Evolutionary conservation across 2,888 invertebrate genomes (phyloP).

Genomic region (Myopa tessellatipennis): DNA sequence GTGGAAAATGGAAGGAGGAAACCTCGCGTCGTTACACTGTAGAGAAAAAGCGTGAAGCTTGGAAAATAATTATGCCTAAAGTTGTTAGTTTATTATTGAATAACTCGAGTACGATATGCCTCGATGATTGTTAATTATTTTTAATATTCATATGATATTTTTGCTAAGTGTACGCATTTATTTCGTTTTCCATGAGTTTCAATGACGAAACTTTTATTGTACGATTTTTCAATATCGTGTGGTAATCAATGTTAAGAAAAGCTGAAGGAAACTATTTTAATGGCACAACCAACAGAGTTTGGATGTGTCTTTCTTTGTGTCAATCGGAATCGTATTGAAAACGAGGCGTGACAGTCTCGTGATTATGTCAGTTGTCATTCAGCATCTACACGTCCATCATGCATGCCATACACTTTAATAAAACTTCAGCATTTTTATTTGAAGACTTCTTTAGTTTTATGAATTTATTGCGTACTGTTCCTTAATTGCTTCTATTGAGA

Average conservation of each 20-base stretch:
- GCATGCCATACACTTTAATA: no score
- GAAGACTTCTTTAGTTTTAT: not conserved
- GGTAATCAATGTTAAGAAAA: constrained; percentile 8
- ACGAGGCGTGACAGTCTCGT: no score
- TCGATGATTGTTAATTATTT: not conserved
- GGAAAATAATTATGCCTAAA: not conserved
- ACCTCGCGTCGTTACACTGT: not conserved
- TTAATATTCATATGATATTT: not conserved
- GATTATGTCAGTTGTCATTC: no score
- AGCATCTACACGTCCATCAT: no score
- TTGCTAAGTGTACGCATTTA: constrained; percentile 5
- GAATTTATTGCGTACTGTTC: not conserved
- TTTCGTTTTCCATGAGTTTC: not conserved
- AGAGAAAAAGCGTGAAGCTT: not conserved
- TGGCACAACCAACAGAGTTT: not conserved
- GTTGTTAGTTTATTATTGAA: not conserved
- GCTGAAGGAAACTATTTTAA: not conserved
- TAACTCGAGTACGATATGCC: not conserved
- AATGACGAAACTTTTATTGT: constrained; percentile 7
- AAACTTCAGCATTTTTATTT: not conserved
- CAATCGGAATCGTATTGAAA: no score
- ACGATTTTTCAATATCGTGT: constrained; percentile 7
- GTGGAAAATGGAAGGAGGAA: constrained; percentile 5
- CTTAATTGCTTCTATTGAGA: no score
- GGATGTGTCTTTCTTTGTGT: no score